Conservation (phyloP, 2,113 vertebrate genomes). For the Melanerpes formicivorus region DNA sequence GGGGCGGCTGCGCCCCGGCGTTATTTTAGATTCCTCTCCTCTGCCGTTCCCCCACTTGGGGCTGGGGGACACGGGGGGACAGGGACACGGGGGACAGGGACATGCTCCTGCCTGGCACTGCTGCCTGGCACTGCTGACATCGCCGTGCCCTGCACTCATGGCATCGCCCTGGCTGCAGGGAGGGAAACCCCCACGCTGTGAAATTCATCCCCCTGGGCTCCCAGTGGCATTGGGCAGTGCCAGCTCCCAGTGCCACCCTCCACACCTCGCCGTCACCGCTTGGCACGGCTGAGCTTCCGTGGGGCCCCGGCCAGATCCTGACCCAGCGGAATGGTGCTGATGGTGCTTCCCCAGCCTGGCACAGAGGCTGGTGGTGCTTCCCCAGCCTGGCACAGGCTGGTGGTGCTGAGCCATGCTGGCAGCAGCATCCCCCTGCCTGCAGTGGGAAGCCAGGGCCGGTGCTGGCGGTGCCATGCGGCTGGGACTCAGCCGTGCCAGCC, state of each 20-base stretch:
- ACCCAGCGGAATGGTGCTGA: not conserved
- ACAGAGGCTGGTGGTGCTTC: not conserved
- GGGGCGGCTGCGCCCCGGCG: constrained; percentile 34
- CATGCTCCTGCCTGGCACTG: not conserved
- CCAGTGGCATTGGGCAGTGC: accelerated
- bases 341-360: not conserved
- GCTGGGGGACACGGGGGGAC: not conserved
- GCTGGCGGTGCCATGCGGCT: accelerated
- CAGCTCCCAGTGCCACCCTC: not conserved
- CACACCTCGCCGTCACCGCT: not conserved
- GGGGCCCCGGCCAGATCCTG: not conserved
- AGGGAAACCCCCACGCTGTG: accelerated
- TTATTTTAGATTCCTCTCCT: constrained; percentile 12
- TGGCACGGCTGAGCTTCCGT: not conserved
- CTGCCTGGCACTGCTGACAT: not conserved
- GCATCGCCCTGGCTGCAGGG: not conserved
- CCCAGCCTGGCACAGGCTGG: not conserved
- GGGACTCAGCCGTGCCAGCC: not conserved
- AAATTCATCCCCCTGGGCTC: not conserved
- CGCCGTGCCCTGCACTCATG: not conserved
- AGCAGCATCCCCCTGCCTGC: not conserved
- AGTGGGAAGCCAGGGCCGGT: not conserved
- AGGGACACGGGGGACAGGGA: not conserved
- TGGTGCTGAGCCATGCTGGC: not conserved
- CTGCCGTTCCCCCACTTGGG: not conserved